Evolutionary conservation across 2,113 vertebrate species (phyloP).

Genomic region (Fukomys damarensis): DNA sequence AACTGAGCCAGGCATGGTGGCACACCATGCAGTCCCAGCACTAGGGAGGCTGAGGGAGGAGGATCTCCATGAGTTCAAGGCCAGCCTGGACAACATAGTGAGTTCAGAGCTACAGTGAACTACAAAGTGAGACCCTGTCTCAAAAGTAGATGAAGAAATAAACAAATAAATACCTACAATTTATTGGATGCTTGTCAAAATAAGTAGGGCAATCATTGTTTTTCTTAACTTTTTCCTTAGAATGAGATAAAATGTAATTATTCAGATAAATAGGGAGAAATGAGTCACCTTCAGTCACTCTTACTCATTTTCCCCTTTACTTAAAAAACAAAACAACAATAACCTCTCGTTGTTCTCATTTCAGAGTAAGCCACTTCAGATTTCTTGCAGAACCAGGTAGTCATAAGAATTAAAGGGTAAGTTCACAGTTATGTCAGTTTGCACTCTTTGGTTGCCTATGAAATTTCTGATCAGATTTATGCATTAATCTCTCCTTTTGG

Average conservation of each 20-base stretch:
- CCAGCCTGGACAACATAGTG: too few species aligned
- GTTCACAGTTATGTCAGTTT: neutral
- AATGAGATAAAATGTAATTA: neutral
- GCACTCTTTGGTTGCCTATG: neutral
- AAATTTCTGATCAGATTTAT: slow-evolving; percentile 40
- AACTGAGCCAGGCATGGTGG: neutral
- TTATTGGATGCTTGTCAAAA: neutral
- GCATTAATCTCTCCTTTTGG: neutral
- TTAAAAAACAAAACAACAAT: too few species aligned
- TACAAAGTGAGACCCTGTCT: too few species aligned
- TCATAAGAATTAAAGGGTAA: neutral
- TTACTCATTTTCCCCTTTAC: neutral
- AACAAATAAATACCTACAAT: neutral
- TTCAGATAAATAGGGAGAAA: neutral
- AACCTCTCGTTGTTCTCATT: neutral
- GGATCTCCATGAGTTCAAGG: too few species aligned
- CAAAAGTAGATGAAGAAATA: too few species aligned
- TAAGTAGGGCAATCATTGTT: neutral
- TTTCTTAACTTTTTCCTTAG: neutral
- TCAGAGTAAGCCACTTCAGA: neutral
- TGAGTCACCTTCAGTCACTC: neutral
- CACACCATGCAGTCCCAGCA: too few species aligned
- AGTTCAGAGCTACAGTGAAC: too few species aligned
- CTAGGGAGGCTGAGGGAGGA: too few species aligned
- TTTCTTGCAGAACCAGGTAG: slow-evolving; percentile 2